Evolutionary conservation across 2,888 invertebrate genomes (phyloP), one percentile per base, ranked within the genome.

Genomic region (Synergus japonicus): DNA sequence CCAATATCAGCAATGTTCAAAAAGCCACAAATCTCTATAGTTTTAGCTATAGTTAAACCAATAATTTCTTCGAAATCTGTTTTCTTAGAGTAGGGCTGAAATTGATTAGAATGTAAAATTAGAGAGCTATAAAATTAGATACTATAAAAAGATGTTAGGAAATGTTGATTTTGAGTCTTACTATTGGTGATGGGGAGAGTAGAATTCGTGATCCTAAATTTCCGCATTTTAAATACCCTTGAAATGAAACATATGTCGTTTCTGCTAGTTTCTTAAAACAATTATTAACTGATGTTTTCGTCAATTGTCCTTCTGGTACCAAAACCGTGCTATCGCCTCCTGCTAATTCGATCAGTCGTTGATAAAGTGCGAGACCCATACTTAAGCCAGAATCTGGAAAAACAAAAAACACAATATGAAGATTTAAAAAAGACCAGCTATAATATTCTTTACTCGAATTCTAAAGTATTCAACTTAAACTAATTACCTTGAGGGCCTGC

Each of bases 11-110:
- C 95, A 10, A 97, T 95, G n/a, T 96, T 95, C 76, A 99, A 92
- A 90, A 98, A 98, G 0, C 98, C 98, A 89, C 97, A 95, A 22
- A 98, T 95, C 90, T 97, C 96, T 78, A 98, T 93, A 76, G 95
- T 94, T 80, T 95, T 95, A 0, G 96, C 95, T 77, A 98, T 93
- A 82, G 94, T 94, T 90, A 92, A 94, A 80, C 93, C 94, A 83
- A 92, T 93, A 81, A 91, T 93, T 37, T 89, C 79, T 90, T 94
- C 96, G 89, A 95, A 96, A 89, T 96, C 96, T 0, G 94, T 93
- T 37, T 94, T 93, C 87, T 94, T 94, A 4, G 93, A 94, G 76
- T 92, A 92, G 0, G 94, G 93, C 92, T 95, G 93, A 29, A 93
- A 88, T 66, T 78, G 13, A 37, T n/a, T 64, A 15, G 18, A 54